Evolutionary conservation across 1,140 invertebrate genomes (phyloP).

Genomic region (Mylabris phalerata): DNA sequence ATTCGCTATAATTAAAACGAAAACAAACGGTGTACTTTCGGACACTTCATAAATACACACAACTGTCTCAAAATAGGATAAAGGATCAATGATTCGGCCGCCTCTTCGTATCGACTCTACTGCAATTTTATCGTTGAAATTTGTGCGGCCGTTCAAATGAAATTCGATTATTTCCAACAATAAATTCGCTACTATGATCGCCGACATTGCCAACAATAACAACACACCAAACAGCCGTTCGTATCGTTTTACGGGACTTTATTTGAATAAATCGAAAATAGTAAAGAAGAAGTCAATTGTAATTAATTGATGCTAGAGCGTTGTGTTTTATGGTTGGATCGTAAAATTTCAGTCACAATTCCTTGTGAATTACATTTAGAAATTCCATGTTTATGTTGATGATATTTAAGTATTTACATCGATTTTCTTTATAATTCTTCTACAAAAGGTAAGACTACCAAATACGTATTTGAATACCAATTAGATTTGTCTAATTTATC

Average conservation of each 20-base stretch:
- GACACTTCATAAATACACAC: too few species aligned
- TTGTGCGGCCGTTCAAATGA: slow-evolving; percentile 15
- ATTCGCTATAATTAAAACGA: slow-evolving; percentile 3
- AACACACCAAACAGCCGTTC: too few species aligned
- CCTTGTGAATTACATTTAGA: slow-evolving; percentile 6
- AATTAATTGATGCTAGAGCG: slow-evolving; percentile 8
- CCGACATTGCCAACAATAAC: neutral
- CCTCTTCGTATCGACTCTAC: neutral
- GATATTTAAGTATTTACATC: too few species aligned
- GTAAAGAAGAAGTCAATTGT: slow-evolving; percentile 2
- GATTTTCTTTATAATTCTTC: too few species aligned
- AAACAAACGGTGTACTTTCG: neutral
- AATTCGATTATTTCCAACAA: neutral
- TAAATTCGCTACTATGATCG: neutral
- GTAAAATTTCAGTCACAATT: slow-evolving; percentile 11
- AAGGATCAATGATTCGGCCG: too few species aligned
- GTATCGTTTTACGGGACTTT: too few species aligned
- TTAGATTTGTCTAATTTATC: slow-evolving; percentile 5
- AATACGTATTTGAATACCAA: neutral
- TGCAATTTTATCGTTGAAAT: neutral
- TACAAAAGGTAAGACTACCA: too few species aligned
- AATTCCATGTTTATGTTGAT: slow-evolving; percentile 1
- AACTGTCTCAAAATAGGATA: too few species aligned
- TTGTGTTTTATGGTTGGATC: slow-evolving; percentile 5
- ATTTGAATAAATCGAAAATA: too few species aligned